Percentiles rank a stretch among this genome's conserved stretches.
Evolutionary conservation across 1,140 invertebrate genomes (phyloP).

Genomic region (Tetranychus urticae): DNA sequence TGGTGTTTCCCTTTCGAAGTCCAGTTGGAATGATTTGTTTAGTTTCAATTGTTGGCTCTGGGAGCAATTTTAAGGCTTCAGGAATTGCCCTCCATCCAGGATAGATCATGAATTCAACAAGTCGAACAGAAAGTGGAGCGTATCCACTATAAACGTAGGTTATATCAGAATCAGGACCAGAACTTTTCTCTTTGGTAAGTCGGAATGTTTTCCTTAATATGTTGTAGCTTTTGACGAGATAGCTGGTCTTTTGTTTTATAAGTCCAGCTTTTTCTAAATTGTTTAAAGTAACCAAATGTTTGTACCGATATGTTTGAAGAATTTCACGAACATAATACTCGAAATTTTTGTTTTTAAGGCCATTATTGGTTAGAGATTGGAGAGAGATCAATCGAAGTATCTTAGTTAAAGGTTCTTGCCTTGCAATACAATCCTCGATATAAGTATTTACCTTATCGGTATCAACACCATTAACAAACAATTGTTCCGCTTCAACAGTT

Average conservation of each 20-base stretch:
- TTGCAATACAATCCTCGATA: conserved; percentile 74
- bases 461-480: conserved; percentile 69
- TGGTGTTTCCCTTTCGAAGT: conserved; percentile 14
- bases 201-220: conserved; percentile 8
- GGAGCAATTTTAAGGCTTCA: conserved; percentile 34
- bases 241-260: conserved; percentile 24
- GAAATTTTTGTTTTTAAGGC: conserved; percentile 64
- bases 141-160: conserved; percentile 78
- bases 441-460: conserved; percentile 62
- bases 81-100: conserved; percentile 52
- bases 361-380: conserved; percentile 58
- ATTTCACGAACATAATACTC: conserved; percentile 83
- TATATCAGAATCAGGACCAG: conserved; percentile 43
- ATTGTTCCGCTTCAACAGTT: conserved; percentile 19
- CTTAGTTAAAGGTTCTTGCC: conserved; percentile 49
- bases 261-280: conserved; percentile 71
- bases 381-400: conserved; percentile 65
- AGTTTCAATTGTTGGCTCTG: conserved; percentile 33
- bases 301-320: conserved; percentile 62
- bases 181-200: conserved; percentile 5
- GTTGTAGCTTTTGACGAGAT: conserved; percentile 2
- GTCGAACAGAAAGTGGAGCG: conserved; percentile 66
- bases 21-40: conserved; percentile 25
- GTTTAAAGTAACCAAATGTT: conserved; percentile 52
- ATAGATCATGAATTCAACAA: conserved; percentile 58